These are phyloP conservation scores for Tenualosa thibaudeaui DNA, from an alignment of 2,797 vertebrate genomes.

Conservation along the genomic window DNA sequence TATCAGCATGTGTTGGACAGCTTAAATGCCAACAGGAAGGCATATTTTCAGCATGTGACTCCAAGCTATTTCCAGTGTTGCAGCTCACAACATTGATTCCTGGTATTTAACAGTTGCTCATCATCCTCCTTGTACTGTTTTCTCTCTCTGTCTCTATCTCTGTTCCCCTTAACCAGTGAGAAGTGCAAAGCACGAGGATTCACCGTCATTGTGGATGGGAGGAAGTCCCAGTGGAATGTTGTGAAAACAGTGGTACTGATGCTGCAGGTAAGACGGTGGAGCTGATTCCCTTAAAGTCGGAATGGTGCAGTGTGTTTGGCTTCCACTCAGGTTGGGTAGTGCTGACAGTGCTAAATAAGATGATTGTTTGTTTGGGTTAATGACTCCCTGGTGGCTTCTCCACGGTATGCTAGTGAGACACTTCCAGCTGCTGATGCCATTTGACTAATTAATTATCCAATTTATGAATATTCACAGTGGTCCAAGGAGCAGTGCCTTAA, in stretches of 20 bases:
- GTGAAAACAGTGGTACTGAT: slow-evolving; percentile 98
- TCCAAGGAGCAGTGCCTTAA: slow-evolving; percentile 16
- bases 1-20: not conserved
- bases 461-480: slow-evolving; percentile 46
- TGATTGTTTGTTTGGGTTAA: slow-evolving; percentile 27
- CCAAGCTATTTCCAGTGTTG: not conserved
- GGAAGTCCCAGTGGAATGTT: slow-evolving; percentile 96
- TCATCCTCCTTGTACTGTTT: not conserved
- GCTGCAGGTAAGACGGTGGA: slow-evolving; percentile 84
- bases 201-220: slow-evolving; percentile 96
- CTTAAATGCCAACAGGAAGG: not conserved
- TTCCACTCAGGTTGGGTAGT: not conserved
- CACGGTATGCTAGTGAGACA: slow-evolving; percentile 27
- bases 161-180: slow-evolving; percentile 72
- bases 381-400: slow-evolving; percentile 41
- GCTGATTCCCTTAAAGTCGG: not conserved
- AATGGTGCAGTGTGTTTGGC: not conserved
- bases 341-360: slow-evolving; percentile 34
- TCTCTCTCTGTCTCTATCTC: not conserved
- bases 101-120: not conserved
- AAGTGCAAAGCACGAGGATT: slow-evolving; percentile 98
- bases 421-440: slow-evolving; percentile 24
- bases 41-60: not conserved
- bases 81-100: not conserved
- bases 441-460: slow-evolving; percentile 37